Conservation (phyloP, 2,888 invertebrate genomes). For the Cryptocephalus moraei region DNA sequence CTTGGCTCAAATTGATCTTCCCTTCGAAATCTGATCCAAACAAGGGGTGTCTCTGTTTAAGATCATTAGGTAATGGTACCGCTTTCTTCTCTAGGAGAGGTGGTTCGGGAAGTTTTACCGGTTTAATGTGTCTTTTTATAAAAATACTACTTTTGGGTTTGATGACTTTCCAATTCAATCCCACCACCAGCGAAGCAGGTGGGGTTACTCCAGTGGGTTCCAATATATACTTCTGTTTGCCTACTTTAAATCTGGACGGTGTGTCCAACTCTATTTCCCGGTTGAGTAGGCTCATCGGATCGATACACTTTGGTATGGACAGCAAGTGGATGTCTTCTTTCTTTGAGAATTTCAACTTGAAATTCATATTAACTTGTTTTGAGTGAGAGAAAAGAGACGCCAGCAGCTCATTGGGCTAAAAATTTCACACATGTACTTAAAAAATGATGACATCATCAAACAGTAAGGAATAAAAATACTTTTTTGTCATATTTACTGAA, state of each 20-base stretch:
- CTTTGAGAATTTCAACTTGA: conserved; percentile 5
- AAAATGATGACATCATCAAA: too few species aligned
- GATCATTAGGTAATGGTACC: conserved; percentile 18
- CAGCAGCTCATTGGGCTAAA: too few species aligned
- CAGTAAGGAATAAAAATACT: too few species aligned
- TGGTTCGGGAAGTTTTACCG: conserved; percentile 9
- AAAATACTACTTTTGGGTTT: conserved; percentile 15
- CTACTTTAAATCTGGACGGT: conserved; percentile 17
- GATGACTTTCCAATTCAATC: conserved; percentile 12
- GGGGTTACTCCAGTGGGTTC: conserved; percentile 12
- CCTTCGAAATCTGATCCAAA: conserved; percentile 25
- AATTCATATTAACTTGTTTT: background rate
- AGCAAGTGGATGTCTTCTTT: conserved; percentile 15
- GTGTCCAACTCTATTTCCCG: conserved; percentile 13
- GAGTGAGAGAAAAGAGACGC: conserved; percentile 6
- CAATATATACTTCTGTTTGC: conserved; percentile 17
- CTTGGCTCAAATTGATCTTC: conserved; percentile 21
- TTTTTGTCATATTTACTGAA: too few species aligned
- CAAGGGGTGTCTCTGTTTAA: conserved; percentile 26
- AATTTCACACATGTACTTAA: too few species aligned
- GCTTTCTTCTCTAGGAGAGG: conserved; percentile 10
- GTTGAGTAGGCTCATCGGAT: conserved; percentile 13
- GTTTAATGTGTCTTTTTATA: conserved; percentile 19
- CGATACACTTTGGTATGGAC: conserved; percentile 19
- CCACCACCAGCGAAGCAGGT: conserved; percentile 10